A percentile compares a stretch with the other conserved stretches of the same genome.
Evolutionary conservation across 2,797 vertebrate species (phyloP).

Genomic region (Arrhamphus sclerolepis): DNA sequence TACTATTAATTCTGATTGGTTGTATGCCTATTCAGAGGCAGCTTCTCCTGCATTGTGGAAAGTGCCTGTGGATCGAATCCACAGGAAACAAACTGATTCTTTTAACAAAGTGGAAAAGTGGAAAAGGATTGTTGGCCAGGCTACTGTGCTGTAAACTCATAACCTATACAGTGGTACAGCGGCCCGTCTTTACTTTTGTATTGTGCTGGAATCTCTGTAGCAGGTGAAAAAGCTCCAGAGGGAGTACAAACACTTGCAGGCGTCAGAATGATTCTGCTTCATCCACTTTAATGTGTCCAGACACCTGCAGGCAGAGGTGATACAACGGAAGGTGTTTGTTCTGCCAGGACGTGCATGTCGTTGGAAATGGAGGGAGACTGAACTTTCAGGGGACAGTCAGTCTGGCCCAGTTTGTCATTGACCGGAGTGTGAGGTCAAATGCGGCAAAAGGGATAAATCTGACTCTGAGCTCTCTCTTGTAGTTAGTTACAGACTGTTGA

Average conservation of each 20-base stretch:
- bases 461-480: no score
- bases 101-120: no score
- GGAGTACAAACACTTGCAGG: constrained; percentile 52
- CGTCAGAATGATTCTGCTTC: constrained; percentile 29
- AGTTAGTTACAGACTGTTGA: no score
- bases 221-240: constrained; percentile 15
- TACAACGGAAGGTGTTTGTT: constrained; percentile 57
- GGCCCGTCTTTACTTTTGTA: not conserved
- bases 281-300: constrained; percentile 42
- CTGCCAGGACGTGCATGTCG: constrained; percentile 45
- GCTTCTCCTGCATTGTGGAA: no score
- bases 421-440: constrained; percentile 53
- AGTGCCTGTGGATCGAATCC: no score
- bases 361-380: constrained; percentile 29
- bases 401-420: not conserved
- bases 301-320: constrained; percentile 62
- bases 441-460: no score
- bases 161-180: no score
- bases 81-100: no score
- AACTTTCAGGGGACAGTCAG: not conserved
- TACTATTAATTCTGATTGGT: no score
- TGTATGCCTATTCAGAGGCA: no score
- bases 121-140: no score
- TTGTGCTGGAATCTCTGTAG: constrained; percentile 22
- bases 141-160: no score